Base-by-base conservation (phyloP, 2,888 invertebrate genomes). In the Ochropacha duplaris region DNA sequence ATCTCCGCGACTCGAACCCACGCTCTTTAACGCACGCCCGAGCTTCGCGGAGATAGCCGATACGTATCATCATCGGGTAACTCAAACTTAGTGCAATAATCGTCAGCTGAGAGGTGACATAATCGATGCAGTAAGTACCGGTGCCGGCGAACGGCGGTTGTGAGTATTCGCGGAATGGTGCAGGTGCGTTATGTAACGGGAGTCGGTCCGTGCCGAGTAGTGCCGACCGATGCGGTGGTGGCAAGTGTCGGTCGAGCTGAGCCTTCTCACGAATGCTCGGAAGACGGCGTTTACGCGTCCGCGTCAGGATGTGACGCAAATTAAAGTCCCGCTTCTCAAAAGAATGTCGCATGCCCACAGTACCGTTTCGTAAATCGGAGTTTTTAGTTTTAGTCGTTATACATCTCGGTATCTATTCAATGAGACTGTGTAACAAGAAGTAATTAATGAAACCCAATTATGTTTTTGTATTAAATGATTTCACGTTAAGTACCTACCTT, bases 41-140 rank as follows among this genome's bases (percentile, higher is more conserved):
- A 68, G 71, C 66, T 56, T 61, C 72, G 68, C 71, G 71, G 70
- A 62, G 56, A 70, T 68, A 68, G 65, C 65, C 58, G 69, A 66
- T 67, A 55, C 58, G 56, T 75, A 76, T 79, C 79, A 75, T 73
- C 76, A 74, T 71, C 65, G 59, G 68, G 68, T 68, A 73, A 62
- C 62, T 70, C 74, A 73, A 71, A 67, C 79, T 73, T 79, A 77
- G 87, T 87, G 87, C 81, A 79, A 78, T 81, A 70, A 77, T 76
- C 81, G 76, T 86, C 89, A 90, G 88, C 89, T 90, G 89, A 83
- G 86, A 86, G 81, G 88, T 88, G 90, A 90, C 85, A 90, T 88
- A 90, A 89, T 89, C 88, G 83, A 90, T 87, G 88, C 90, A 90
- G 90, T 88, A 88, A 89, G 16, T 51, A 50, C 24, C 26, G 12